A percentile compares a stretch with the other conserved stretches of the same genome.
phyloP scores from a whole-genome alignment of 2,888 invertebrate genomes.

The Caenorhabditis japonica region DNA sequence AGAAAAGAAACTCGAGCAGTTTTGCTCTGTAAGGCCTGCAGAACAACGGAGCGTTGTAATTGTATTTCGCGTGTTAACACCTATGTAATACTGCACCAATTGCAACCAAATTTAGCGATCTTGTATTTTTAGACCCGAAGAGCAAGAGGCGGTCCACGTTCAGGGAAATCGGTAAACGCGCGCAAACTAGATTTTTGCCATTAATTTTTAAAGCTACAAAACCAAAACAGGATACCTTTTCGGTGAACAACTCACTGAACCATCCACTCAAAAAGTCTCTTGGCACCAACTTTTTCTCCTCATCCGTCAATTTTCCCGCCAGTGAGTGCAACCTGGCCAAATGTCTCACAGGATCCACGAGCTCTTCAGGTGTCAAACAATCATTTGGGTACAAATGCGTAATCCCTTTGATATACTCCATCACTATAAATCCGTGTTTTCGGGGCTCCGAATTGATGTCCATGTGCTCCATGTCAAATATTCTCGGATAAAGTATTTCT shows the following conservation, averaged over 20 bases:
- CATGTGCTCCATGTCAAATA: slow-evolving; percentile 27
- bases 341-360: slow-evolving; percentile 31
- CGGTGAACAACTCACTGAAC: slow-evolving; percentile 36
- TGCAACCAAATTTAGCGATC: too few relatives aligned
- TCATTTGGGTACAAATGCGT: slow-evolving; percentile 18
- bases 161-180: too few relatives aligned
- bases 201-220: too few relatives aligned
- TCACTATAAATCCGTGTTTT: slow-evolving; percentile 22
- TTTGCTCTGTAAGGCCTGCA: too few relatives aligned
- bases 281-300: slow-evolving; percentile 19
- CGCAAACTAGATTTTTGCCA: too few relatives aligned
- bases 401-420: slow-evolving; percentile 32
- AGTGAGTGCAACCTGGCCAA: slow-evolving; percentile 41
- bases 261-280: slow-evolving; percentile 26
- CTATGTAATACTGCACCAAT: too few relatives aligned
- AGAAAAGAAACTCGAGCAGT: too few relatives aligned
- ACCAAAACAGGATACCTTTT: too few relatives aligned
- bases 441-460: slow-evolving; percentile 5
- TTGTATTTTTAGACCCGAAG: too few relatives aligned
- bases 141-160: too few relatives aligned
- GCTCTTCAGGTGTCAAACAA: slow-evolving; percentile 28
- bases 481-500: slow-evolving; percentile 5
- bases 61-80: too few relatives aligned
- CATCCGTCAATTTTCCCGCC: slow-evolving; percentile 2
- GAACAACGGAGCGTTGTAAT: too few relatives aligned